Percentiles rank a stretch among this genome's conserved stretches.
These are phyloP conservation scores for Chouioia cunea DNA, from an alignment of 2,888 invertebrate genomes.

Conservation along the genomic window DNA sequence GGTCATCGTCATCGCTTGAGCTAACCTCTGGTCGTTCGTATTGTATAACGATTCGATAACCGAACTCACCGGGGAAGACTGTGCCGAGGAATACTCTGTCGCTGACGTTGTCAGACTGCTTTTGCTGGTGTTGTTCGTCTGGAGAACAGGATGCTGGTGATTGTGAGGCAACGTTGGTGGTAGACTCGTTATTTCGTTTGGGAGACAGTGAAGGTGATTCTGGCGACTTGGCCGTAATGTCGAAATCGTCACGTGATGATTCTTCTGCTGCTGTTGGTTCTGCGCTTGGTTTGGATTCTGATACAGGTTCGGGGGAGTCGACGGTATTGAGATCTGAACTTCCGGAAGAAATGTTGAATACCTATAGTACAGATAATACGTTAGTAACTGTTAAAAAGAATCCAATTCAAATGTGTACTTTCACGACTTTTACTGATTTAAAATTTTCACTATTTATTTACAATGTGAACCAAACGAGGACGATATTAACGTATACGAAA, in stretches of 20 bases:
- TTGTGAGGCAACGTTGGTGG: no score
- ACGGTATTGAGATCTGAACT: conserved; percentile 17
- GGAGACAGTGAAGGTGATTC: neutral
- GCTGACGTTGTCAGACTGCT: neutral
- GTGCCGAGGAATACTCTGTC: conserved; percentile 55
- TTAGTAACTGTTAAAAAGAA: neutral
- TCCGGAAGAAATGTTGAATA: conserved; percentile 39
- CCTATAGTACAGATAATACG: neutral
- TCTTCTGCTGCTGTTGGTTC: neutral
- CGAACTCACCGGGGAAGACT: conserved; percentile 60
- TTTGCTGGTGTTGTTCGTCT: no score
- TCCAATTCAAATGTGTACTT: neutral
- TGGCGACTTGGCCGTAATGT: neutral
- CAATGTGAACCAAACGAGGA: no score
- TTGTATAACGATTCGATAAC: conserved; percentile 22
- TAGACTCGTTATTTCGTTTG: neutral
- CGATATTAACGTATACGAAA: conserved; percentile 26
- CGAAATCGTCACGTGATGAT: neutral
- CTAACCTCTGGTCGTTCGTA: no score
- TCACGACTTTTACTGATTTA: no score
- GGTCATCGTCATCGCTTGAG: no score
- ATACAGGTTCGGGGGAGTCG: neutral
- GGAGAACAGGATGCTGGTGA: no score
- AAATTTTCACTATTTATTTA: no score
- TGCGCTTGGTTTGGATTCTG: neutral